Percentiles rank a stretch among this genome's conserved stretches.
phyloP scores from a whole-genome alignment of 2,888 invertebrate species.

The Lepetodrilus schrolli region DNA sequence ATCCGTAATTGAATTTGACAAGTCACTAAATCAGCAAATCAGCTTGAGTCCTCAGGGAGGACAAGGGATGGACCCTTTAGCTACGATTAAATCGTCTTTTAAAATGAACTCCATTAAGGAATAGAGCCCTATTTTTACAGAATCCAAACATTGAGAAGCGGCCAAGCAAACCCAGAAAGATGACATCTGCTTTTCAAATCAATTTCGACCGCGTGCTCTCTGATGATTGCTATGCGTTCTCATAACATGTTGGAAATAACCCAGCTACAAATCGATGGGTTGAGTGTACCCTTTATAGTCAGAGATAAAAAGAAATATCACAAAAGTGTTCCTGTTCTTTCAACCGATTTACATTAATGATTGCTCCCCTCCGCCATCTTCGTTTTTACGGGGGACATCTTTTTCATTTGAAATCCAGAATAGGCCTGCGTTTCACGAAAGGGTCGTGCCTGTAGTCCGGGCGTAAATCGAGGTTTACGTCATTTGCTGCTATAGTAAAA shows the following conservation, averaged over 20 bases:
- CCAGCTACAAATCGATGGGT: slow-evolving; percentile 15
- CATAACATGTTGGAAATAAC: slow-evolving; percentile 19
- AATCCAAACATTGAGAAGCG: background rate
- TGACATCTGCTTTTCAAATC: slow-evolving; percentile 22
- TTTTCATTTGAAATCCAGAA: too few relatives aligned
- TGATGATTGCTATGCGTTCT: background rate
- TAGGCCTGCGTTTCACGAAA: too few relatives aligned
- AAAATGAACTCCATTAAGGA: slow-evolving; percentile 3
- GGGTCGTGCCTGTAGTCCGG: too few relatives aligned
- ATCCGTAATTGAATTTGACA: slow-evolving; percentile 28
- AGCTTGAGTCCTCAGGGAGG: slow-evolving; percentile 11
- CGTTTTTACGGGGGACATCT: background rate
- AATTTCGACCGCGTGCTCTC: slow-evolving; percentile 28
- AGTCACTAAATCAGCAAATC: slow-evolving; percentile 20
- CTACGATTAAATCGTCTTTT: slow-evolving; percentile 22
- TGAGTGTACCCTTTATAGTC: background rate
- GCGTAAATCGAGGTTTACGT: too few relatives aligned
- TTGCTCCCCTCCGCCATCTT: slow-evolving; percentile 13
- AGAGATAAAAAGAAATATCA: background rate
- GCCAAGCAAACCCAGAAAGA: background rate
- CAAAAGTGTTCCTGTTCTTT: background rate
- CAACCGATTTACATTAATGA: background rate
- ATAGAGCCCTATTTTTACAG: background rate
- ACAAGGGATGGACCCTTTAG: background rate
- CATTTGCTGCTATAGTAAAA: too few relatives aligned